Evolutionary conservation across 1,140 invertebrate genomes (phyloP).

Genomic region (Eulimnadia texana): DNA sequence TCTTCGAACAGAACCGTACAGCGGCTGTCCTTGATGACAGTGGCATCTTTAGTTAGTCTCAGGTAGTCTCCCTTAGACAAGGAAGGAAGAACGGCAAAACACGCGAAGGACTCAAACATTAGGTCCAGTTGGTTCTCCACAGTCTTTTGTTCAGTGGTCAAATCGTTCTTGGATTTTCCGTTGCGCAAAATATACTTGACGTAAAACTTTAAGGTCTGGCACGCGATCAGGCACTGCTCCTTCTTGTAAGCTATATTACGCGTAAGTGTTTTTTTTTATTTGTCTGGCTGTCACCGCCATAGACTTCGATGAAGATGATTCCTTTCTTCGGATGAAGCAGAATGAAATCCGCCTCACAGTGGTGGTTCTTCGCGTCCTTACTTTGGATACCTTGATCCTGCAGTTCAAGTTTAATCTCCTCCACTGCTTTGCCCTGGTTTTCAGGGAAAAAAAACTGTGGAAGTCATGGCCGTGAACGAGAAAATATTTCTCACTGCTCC

Average conservation of each 20-base stretch:
- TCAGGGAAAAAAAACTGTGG: not conserved
- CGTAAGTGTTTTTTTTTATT: not conserved
- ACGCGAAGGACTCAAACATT: not conserved
- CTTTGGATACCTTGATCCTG: not conserved
- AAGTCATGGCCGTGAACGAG: not conserved
- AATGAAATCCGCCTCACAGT: not conserved
- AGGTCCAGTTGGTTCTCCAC: not conserved
- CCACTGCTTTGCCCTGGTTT: not conserved
- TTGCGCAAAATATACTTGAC: not conserved
- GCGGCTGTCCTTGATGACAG: too few relatives aligned
- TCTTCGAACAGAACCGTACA: not conserved
- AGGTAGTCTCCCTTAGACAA: not conserved
- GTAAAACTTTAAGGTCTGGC: not conserved
- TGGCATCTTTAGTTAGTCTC: not conserved
- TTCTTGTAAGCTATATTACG: not conserved
- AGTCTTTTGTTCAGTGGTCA: not conserved
- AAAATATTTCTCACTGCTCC: not conserved
- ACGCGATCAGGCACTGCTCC: not conserved
- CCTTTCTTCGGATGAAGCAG: not conserved
- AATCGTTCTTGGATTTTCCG: not conserved
- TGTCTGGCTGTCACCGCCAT: not conserved
- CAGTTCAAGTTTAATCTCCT: not conserved
- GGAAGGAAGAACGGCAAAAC: not conserved
- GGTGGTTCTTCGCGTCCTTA: not conserved
- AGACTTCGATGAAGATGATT: not conserved